These are phyloP conservation scores for Heliconius congener DNA, from an alignment of 1,140 invertebrate genomes.

Conservation along the genomic window DNA sequence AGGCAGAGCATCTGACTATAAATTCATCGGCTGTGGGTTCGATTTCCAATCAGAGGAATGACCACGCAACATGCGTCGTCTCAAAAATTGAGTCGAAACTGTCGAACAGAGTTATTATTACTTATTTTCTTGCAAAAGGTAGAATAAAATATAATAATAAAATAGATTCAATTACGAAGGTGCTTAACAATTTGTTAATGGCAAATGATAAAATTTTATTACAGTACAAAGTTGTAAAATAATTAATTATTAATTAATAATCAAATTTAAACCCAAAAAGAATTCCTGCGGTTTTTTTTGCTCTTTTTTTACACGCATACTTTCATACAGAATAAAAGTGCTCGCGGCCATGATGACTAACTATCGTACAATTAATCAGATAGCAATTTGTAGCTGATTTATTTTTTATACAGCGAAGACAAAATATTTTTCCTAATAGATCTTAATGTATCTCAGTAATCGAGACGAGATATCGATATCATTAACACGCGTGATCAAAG, in stretches of 20 bases:
- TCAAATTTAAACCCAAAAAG: neutral
- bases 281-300: neutral
- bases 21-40: no score
- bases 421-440: constrained; percentile 9
- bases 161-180: neutral
- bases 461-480: constrained; percentile 6
- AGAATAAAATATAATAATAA: no score
- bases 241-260: neutral
- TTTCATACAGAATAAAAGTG: neutral
- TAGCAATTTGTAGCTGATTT: constrained; percentile 37
- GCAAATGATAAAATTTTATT: neutral
- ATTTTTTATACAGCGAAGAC: neutral
- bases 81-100: no score
- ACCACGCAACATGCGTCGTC: no score
- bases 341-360: constrained; percentile 50
- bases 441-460: constrained; percentile 10
- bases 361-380: constrained; percentile 53
- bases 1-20: no score
- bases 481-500: constrained; percentile 2
- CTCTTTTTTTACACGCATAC: no score
- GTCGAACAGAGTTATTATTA: no score
- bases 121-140: no score
- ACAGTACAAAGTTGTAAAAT: neutral
- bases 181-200: neutral
- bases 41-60: no score